A percentile compares a stretch with the other conserved stretches of the same genome.
These are phyloP conservation scores for Pseudomyrmex dendroicus DNA, from an alignment of 1,140 invertebrate genomes.

Conservation along the genomic window DNA sequence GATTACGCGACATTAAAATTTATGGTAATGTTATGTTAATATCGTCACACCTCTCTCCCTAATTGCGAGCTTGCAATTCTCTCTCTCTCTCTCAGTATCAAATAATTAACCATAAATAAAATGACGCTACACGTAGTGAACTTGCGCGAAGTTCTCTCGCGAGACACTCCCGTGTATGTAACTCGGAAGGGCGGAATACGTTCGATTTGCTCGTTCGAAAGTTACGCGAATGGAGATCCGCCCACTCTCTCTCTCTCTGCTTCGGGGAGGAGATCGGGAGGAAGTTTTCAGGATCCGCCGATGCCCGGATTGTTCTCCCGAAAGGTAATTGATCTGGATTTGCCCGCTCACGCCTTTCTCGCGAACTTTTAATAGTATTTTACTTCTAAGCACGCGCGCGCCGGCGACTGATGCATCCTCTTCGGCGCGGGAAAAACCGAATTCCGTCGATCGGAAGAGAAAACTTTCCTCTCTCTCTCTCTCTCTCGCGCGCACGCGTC, in stretches of 20 bases:
- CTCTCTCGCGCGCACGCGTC: too few relatives aligned
- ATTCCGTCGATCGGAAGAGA: constrained; percentile 36
- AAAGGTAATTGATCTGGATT: constrained; percentile 73
- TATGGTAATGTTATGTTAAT: background rate
- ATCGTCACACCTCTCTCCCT: too few relatives aligned
- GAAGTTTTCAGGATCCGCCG: constrained; percentile 55
- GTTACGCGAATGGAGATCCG: constrained; percentile 54
- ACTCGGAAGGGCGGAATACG: constrained; percentile 36
- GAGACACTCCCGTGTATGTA: background rate
- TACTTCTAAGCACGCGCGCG: constrained; percentile 43
- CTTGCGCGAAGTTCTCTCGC: background rate
- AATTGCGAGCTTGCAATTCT: too few relatives aligned
- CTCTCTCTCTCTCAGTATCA: too few relatives aligned
- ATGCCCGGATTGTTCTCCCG: constrained; percentile 67
- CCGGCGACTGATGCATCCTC: constrained; percentile 13
- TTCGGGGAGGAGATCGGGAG: constrained; percentile 20
- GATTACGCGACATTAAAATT: background rate
- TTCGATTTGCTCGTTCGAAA: constrained; percentile 62
- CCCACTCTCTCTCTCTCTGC: background rate
- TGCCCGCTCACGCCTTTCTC: constrained; percentile 39
- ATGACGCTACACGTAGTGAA: background rate
- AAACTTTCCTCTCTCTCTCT: background rate
- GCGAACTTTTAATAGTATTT: constrained; percentile 74
- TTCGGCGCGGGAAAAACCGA: constrained; percentile 1
- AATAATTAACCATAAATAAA: constrained; percentile 8